Evolutionary conservation across 2,797 vertebrate genomes (phyloP).

Genomic region (Acrocephalus scirpaceus): DNA sequence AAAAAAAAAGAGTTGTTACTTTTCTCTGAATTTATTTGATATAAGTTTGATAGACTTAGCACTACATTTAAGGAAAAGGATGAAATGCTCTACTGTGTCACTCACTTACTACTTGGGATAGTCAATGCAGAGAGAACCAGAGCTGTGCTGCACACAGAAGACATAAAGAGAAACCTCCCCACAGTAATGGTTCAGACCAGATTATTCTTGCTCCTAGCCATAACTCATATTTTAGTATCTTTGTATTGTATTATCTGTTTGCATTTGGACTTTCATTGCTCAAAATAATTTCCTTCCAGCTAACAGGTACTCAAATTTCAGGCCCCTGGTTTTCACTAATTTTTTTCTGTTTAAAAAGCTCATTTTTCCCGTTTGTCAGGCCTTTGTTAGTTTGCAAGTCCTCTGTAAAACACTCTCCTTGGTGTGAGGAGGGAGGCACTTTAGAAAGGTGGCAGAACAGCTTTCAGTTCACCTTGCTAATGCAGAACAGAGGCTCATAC

Average conservation of each 20-base stretch:
- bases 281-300: neutral
- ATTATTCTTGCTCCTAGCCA: neutral
- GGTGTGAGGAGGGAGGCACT: neutral
- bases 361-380: neutral
- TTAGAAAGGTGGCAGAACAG: neutral
- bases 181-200: neutral
- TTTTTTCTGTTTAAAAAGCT: neutral
- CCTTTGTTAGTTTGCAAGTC: neutral
- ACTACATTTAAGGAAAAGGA: neutral
- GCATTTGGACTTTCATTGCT: neutral
- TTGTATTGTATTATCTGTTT: neutral
- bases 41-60: neutral
- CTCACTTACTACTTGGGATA: neutral
- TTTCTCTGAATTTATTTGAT: neutral
- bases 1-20: neutral
- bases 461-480: neutral
- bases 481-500: rapidly evolving
- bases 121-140: neutral
- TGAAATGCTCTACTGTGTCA: neutral
- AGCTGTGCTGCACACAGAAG: neutral
- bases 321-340: rapidly evolving
- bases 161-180: neutral
- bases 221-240: neutral
- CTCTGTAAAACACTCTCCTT: neutral
- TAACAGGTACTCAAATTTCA: neutral